Conservation (phyloP, 35 echinoderm and acorn worm species). For the Apostichopus parvimensis region DNA sequence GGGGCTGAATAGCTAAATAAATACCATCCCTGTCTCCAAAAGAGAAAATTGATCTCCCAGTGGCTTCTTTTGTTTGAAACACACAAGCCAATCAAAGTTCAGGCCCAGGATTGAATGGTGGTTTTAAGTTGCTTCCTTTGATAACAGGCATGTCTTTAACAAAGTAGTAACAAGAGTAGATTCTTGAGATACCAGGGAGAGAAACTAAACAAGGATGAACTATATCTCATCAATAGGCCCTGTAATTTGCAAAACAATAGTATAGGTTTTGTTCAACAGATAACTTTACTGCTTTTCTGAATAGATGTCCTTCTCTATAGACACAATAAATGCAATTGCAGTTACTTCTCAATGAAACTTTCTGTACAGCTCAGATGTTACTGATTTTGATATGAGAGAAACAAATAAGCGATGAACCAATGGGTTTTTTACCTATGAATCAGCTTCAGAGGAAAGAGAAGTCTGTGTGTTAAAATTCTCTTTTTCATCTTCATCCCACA, state of each 20-base stretch:
- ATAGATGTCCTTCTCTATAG: no score
- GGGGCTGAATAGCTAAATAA: conserved; percentile 35
- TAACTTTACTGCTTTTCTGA: no score
- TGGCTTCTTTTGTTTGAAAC: conserved; percentile 34
- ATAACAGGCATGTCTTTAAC: conserved; percentile 16
- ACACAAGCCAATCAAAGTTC: conserved; percentile 38
- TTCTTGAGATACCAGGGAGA: conserved; percentile 9
- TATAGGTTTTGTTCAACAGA: background rate
- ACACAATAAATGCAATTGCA: no score
- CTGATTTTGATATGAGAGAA: no score
- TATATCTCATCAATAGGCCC: background rate
- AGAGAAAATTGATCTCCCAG: conserved; percentile 11
- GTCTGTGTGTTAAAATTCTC: no score
- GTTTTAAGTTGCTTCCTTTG: conserved; percentile 13
- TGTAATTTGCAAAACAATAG: conserved; percentile 5
- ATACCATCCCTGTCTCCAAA: conserved; percentile 34
- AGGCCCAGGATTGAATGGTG: conserved; percentile 12
- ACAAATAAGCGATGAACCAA: no score
- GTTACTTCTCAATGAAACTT: no score
- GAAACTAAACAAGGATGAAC: background rate
- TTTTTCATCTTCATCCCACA: no score
- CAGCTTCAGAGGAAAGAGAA: no score
- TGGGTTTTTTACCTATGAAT: no score
- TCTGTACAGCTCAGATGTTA: no score
- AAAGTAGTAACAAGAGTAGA: background rate